Evolutionary conservation across 2,797 vertebrate genomes (phyloP).

Genomic region (Anableps anableps): DNA sequence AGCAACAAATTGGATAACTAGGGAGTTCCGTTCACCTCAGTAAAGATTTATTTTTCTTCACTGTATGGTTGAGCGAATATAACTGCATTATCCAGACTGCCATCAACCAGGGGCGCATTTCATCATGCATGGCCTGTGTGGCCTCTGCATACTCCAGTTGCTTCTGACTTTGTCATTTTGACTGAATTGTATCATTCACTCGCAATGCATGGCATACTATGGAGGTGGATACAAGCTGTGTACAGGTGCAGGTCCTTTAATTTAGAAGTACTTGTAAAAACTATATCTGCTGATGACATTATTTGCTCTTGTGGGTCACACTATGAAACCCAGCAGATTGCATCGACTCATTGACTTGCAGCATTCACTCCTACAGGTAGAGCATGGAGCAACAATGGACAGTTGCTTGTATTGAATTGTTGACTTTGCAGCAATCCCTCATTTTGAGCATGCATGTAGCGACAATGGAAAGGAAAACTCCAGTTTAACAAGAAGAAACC

Average conservation of each 20-base stretch:
- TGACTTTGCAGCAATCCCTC: background rate
- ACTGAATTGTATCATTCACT: constrained; percentile 1
- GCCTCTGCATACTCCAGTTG: constrained; percentile 9
- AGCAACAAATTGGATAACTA: constrained; percentile 59
- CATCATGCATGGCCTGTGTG: constrained; percentile 4
- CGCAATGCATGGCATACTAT: constrained; percentile 2
- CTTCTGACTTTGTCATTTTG: constrained; percentile 17
- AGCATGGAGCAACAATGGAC: no score
- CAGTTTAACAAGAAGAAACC: background rate
- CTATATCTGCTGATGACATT: background rate
- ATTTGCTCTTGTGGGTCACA: constrained; percentile 36
- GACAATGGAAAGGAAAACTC: no score
- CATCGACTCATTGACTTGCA: background rate
- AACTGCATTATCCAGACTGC: constrained; percentile 32
- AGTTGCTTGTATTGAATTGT: no score
- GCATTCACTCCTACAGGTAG: no score
- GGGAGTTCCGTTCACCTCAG: constrained; percentile 29
- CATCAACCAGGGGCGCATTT: constrained; percentile 26
- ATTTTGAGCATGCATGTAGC: background rate
- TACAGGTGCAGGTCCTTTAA: background rate
- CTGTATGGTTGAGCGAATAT: constrained; percentile 26
- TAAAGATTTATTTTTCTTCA: background rate
- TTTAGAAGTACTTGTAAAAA: background rate
- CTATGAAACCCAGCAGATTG: background rate
- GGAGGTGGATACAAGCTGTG: background rate